A percentile compares a stretch with the other conserved stretches of the same genome.
Evolutionary conservation across 2,888 invertebrate species (phyloP).

Genomic region (Stenotaenia linearis): DNA sequence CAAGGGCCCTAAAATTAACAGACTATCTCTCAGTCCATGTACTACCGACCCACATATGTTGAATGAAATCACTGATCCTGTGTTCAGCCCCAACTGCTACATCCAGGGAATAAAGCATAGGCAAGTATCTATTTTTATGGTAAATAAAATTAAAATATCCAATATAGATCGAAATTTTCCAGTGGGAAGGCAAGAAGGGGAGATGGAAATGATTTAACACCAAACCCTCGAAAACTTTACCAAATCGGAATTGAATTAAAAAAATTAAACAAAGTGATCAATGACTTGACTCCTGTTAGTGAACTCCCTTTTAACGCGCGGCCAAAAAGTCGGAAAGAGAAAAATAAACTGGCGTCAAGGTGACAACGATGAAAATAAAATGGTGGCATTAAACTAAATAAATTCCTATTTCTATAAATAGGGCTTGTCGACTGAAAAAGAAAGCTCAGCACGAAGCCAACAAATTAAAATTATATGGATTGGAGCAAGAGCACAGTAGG

Average conservation of each 20-base stretch:
- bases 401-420: conserved; percentile 39
- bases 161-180: neutral
- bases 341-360: conserved; percentile 91
- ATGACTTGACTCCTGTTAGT: conserved; percentile 91
- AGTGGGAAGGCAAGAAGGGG: conserved; percentile 91
- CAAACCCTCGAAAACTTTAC: conserved; percentile 85
- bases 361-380: conserved; percentile 40
- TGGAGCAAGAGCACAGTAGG: conserved; percentile 92
- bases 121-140: conserved; percentile 46
- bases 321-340: conserved; percentile 92
- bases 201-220: conserved; percentile 94
- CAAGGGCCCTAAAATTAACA: conserved; percentile 93
- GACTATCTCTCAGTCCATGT: conserved; percentile 68
- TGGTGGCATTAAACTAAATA: neutral
- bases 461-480: conserved; percentile 87
- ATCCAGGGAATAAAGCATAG: conserved; percentile 84
- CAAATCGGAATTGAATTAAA: conserved; percentile 87
- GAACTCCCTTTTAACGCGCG: conserved; percentile 83
- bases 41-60: conserved; percentile 86
- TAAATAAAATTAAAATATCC: neutral
- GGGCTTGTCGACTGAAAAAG: conserved; percentile 94
- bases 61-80: conserved; percentile 87
- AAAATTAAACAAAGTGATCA: conserved; percentile 82
- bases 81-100: conserved; percentile 87
- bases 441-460: conserved; percentile 99